Evolutionary conservation across 2,888 invertebrate species (phyloP).

Genomic region (Venusia cambrica): DNA sequence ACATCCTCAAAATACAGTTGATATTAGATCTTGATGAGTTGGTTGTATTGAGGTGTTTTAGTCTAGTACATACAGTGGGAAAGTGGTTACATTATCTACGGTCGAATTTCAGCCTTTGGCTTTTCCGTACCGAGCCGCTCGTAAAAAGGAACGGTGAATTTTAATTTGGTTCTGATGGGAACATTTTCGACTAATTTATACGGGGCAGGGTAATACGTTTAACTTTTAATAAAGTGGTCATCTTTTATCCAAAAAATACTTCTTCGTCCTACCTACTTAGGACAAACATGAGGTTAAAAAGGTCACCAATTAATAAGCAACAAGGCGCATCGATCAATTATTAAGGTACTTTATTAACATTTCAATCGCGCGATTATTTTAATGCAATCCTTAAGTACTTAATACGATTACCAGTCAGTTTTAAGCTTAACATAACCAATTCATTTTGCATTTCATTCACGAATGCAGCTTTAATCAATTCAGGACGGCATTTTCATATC

Average conservation of each 20-base stretch:
- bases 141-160: constrained; percentile 34
- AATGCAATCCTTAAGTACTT: no score
- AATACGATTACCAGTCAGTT: constrained; percentile 35
- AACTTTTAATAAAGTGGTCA: no score
- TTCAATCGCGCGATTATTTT: no score
- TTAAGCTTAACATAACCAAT: constrained; percentile 51
- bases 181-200: constrained; percentile 24
- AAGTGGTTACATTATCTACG: constrained; percentile 66
- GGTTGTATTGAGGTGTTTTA: constrained; percentile 29
- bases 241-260: no score
- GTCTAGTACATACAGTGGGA: constrained; percentile 35
- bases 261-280: no score
- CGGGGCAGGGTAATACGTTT: not conserved
- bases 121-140: constrained; percentile 29
- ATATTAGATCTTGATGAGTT: constrained; percentile 14
- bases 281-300: no score
- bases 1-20: constrained; percentile 8
- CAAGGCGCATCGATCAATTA: no score
- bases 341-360: no score
- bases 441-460: constrained; percentile 34
- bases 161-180: constrained; percentile 34
- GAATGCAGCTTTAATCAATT: constrained; percentile 53
- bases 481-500: constrained; percentile 42
- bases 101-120: constrained; percentile 51
- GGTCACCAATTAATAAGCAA: no score